These are phyloP conservation scores for Nemotelus pantherinus DNA, from an alignment of 2,888 invertebrate genomes.

Conservation along the genomic window DNA sequence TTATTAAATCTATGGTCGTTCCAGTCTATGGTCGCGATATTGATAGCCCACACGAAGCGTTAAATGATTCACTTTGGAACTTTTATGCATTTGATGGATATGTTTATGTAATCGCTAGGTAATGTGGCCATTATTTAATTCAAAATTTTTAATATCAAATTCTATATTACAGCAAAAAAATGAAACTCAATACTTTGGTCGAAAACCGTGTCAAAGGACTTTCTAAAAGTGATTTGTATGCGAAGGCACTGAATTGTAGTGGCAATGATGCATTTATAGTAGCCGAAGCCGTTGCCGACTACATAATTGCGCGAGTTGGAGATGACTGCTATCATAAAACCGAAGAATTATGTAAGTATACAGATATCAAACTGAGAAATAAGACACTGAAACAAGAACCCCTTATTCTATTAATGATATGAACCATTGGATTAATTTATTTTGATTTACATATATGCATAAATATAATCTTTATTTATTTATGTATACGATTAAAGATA, in stretches of 20 bases:
- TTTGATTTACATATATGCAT: too few species aligned
- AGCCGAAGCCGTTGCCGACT: not conserved
- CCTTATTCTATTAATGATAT: too few species aligned
- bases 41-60: constrained; percentile 19
- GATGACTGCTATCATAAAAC: constrained; percentile 26
- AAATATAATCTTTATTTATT: too few species aligned
- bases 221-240: constrained; percentile 1
- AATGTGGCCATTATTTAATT: not conserved
- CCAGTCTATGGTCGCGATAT: not conserved
- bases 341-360: not conserved
- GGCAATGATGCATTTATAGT: constrained; percentile 32
- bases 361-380: too few species aligned
- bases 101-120: not conserved
- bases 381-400: too few species aligned
- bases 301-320: constrained; percentile 19
- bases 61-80: constrained; percentile 16
- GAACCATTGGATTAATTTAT: too few species aligned
- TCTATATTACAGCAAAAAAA: constrained; percentile 16
- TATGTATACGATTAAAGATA: too few species aligned
- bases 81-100: constrained; percentile 33
- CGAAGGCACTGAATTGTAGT: constrained; percentile 27
- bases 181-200: not conserved
- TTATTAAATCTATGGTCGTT: constrained; percentile 20
- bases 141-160: not conserved
- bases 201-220: not conserved